Evolutionary conservation across 2,113 vertebrate species (phyloP), one percentile per base, ranked within the genome.

Genomic region (Cochlearius cochlearius): DNA sequence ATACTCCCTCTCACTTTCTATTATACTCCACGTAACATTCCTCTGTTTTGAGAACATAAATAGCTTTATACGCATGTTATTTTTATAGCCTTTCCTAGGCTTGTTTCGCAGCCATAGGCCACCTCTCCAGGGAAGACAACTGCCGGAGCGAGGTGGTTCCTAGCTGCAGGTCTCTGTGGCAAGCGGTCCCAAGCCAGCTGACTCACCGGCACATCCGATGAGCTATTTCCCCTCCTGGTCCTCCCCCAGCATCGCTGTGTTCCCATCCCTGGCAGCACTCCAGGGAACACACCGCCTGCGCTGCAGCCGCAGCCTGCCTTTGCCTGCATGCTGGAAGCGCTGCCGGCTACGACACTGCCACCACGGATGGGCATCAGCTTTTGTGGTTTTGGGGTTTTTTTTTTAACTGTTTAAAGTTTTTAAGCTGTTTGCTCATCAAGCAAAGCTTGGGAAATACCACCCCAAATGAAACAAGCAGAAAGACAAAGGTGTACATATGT

Each of bases 251-350:
- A 92, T 34, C 16, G 0, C 90, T 39, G 52, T 77, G 94, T 66
- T 91, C 94, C 93, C 11, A 2, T 58, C 43, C 83, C 80, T 92
- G 94, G 93, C 79, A 91, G 79, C 50, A 21, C 76, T 91, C 91
- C 96, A 88, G 88, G 75, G 91, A 93, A 90, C 79, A 49, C 74
- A 64, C 73, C 4, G 26, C 81, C 84, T 36, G 68, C 7, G 5
- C 74, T 72, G 88, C 82, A 55, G 71, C 67, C 34, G 0, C 4
- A 3, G 90, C 74, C 50, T 86, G 91, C 45, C 66, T 79, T 80
- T 62, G 75, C 82, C 71, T 47, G 67, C 15, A 0, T n/a, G 58
- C 67, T 76, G 72, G 69, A 77, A 84, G 36, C 49, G 75, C 62
- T 79, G 62, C 67, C 1, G 0, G 45, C 25, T 29, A 74, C 29